These are phyloP conservation scores for Agrotis exclamationis DNA, from an alignment of 2,888 invertebrate species.

Conservation along the genomic window DNA sequence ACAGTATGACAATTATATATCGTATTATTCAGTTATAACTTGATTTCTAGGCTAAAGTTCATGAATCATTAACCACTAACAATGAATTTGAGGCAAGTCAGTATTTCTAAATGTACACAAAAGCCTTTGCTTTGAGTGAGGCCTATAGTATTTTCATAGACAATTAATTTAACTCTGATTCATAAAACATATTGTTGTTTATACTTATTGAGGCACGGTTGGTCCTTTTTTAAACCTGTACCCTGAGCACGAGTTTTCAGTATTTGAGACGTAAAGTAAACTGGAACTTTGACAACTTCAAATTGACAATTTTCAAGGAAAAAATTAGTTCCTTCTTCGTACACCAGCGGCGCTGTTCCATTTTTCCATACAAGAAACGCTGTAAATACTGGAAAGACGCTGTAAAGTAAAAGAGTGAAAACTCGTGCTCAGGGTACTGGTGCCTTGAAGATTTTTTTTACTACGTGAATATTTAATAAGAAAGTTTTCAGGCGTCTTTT, in stretches of 20 bases:
- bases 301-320: no score
- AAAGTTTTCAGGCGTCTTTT: conserved; percentile 36
- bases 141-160: not conserved
- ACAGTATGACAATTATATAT: not conserved
- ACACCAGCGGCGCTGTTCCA: no score
- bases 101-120: conserved; percentile 1
- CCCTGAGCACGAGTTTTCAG: no score
- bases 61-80: conserved; percentile 23
- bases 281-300: no score
- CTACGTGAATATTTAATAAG: conserved; percentile 50
- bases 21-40: not conserved
- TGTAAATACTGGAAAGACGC: no score
- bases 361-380: no score
- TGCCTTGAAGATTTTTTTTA: conserved; percentile 43
- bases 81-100: conserved; percentile 7
- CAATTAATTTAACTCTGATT: not conserved
- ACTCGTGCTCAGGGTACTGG: no score
- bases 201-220: not conserved
- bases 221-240: no score
- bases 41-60: not conserved
- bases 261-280: no score
- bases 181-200: not conserved
- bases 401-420: no score
- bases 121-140: not conserved
- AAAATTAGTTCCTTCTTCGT: no score